Percentiles rank a stretch among this genome's conserved stretches.
These are phyloP conservation scores for Neodiprion virginianus DNA, from an alignment of 1,140 invertebrate species.

Conservation along the genomic window DNA sequence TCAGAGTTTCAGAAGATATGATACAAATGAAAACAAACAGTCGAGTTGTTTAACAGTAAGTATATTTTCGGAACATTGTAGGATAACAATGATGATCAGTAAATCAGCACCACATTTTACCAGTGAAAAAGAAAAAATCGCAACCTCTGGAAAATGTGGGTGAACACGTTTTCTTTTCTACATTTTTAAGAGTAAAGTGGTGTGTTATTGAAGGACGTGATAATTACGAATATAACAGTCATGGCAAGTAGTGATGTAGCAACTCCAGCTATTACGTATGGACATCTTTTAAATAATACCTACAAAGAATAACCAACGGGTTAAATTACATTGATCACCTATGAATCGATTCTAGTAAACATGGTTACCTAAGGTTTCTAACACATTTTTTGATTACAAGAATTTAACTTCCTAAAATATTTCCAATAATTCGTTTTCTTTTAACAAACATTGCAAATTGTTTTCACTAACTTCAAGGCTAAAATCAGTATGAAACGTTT, in stretches of 20 bases:
- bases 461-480: background rate
- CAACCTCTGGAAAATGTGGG: conserved; percentile 23
- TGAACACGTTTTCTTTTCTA: background rate
- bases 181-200: conserved; percentile 41
- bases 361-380: conserved; percentile 17
- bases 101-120: too few species aligned
- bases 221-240: conserved; percentile 42
- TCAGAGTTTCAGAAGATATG: conserved; percentile 66
- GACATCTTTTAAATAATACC: conserved; percentile 53
- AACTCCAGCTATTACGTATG: conserved; percentile 42
- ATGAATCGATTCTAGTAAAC: conserved; percentile 11
- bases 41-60: conserved; percentile 35
- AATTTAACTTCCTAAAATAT: conserved; percentile 9
- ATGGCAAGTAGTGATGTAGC: conserved; percentile 43
- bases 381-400: conserved; percentile 13
- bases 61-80: conserved; percentile 10
- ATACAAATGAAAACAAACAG: conserved; percentile 49
- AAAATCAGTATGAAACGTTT: conserved; percentile 13
- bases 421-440: background rate
- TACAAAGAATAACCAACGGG: conserved; percentile 25
- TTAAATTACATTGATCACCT: conserved; percentile 21
- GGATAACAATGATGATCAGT: too few species aligned
- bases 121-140: conserved; percentile 13
- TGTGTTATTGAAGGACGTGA: conserved; percentile 41
- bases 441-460: conserved; percentile 6